Percentiles rank a stretch among this genome's conserved stretches.
Evolutionary conservation across 2,797 vertebrate species (phyloP).

Genomic region (Emys orbicularis): DNA sequence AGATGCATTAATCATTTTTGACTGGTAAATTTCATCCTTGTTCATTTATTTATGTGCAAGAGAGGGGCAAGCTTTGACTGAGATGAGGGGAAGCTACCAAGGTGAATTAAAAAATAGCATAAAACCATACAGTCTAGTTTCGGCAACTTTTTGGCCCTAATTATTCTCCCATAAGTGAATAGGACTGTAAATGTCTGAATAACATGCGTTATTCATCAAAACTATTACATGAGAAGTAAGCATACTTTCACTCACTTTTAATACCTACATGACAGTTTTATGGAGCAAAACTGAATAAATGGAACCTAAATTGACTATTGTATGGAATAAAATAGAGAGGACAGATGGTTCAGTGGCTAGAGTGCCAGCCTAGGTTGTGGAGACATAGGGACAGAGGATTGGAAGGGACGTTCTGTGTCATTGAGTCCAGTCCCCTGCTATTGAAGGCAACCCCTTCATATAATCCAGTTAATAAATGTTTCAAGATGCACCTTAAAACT

Average conservation of each 20-base stretch:
- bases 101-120: not conserved
- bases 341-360: not conserved
- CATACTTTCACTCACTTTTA: not conserved
- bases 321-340: not conserved
- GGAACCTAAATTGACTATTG: not conserved
- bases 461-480: not conserved
- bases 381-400: not conserved
- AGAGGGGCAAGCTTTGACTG: not conserved
- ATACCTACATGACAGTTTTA: not conserved
- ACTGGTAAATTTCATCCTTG: not conserved
- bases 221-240: not conserved
- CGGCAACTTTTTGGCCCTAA: not conserved
- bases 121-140: not conserved
- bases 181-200: not conserved
- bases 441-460: not conserved
- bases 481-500: not conserved
- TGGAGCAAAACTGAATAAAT: not conserved
- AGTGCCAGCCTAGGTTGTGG: not conserved
- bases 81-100: not conserved
- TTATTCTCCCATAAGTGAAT: not conserved
- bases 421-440: not conserved
- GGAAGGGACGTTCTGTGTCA: not conserved
- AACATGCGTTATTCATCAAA: not conserved
- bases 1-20: not conserved
- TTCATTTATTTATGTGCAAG: not conserved